Conservation (phyloP, 92 coral and sea anemone species). For the Chrysogorgia sp. region DNA sequence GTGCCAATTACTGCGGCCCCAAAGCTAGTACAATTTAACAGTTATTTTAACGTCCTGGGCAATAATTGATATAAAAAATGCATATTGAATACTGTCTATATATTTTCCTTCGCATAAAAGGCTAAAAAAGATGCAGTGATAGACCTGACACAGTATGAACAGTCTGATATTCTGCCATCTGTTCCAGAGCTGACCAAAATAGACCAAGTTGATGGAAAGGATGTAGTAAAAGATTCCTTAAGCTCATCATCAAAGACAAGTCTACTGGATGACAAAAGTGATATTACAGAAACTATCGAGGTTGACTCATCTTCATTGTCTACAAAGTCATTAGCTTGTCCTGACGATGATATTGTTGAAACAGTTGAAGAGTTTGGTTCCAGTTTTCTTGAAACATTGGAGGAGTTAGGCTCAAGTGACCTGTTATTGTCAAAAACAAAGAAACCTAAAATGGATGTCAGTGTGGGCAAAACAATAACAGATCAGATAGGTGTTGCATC, state of each 20-base stretch:
- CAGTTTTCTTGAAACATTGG: conserved; percentile 72
- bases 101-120: not conserved
- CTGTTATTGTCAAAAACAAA: conserved; percentile 66
- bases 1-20: too few species aligned
- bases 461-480: conserved; percentile 62
- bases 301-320: conserved; percentile 55
- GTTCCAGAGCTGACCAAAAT: not conserved
- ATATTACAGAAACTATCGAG: conserved; percentile 63
- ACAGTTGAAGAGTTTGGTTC: conserved; percentile 78
- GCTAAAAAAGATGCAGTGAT: not conserved
- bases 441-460: conserved; percentile 75
- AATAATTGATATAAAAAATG: too few species aligned
- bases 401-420: conserved; percentile 78
- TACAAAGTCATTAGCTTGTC: conserved; percentile 45
- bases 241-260: not conserved
- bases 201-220: not conserved
- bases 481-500: conserved; percentile 74
- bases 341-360: conserved; percentile 70
- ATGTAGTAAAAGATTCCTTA: not conserved
- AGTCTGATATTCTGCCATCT: not conserved
- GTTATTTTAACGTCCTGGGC: too few species aligned
- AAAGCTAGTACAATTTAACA: too few species aligned
- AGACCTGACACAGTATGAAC: not conserved
- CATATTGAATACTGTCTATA: too few species aligned
- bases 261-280: not conserved